Base-by-base conservation (phyloP, 2,113 vertebrate species). In the Rutilus rutilus region DNA sequence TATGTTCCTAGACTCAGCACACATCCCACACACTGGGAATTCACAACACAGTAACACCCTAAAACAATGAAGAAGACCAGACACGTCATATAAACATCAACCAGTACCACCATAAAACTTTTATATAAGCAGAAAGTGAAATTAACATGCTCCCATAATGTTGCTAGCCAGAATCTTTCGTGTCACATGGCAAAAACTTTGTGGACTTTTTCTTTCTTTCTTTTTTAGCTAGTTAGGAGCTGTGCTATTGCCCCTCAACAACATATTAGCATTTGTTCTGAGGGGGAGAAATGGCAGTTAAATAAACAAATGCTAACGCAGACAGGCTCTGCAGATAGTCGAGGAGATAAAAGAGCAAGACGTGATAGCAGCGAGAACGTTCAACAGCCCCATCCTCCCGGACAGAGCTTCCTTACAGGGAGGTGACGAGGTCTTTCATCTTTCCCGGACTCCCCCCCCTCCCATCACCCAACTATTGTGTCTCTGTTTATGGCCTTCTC, bases 341-440 rank as follows among this genome's bases (percentile, higher is more conserved):
- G 54, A 33, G 23, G 39, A 89, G 81, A 89, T 67, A 78, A 90
- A 91, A 90, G 78, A 60, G 78, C 69, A 82, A 84, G 62, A 77
- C 50, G 73, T 54, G 80, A 85, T 80, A 85, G 89, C 88, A 87
- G 90, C 87, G 82, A 91, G 91, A 88, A 90, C 84, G 57, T 77
- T 67, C 85, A 87, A 85, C 87, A 89, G 82, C 87, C 83, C 89
- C 85, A 78, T 82, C 74, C 87, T 86, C 86, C 88, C 83, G 73
- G 69, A 84, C 85, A 62, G n/a, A n/a, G 82, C 87, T 91, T 82
- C 87, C 86, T 92, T 78, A 89, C 89, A 36, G 88, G 86, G 92
- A 93, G 91, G 93, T 93, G 92, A 90, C 86, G 90, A 89, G 91
- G 90, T 88, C 92, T 95, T 94, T 94, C 89, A 94, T 93, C 91